Percentiles rank a stretch among this genome's conserved stretches.
Conservation (phyloP, 1,140 invertebrate species). For the Coelopa frigida region DNA sequence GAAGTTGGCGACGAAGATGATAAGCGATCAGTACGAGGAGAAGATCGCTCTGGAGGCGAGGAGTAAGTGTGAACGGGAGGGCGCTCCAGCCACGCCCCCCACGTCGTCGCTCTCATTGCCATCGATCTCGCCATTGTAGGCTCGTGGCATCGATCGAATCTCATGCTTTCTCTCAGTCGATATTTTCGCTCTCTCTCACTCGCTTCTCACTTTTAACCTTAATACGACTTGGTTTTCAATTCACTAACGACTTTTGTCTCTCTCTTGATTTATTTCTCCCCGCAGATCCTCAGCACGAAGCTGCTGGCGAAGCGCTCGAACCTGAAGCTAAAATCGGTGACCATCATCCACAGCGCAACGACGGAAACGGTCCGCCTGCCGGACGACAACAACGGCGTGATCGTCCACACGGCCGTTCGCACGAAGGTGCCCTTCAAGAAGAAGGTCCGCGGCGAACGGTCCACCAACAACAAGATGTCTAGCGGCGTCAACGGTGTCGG, state of each 20-base stretch:
- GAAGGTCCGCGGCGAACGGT: constrained; percentile 60
- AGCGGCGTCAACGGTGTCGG: constrained; percentile 8
- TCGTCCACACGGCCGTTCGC: constrained; percentile 63
- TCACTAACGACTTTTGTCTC: not conserved
- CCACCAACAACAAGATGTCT: constrained; percentile 18
- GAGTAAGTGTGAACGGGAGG: constrained; percentile 7
- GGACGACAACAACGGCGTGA: constrained; percentile 63
- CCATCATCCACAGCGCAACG: constrained; percentile 77
- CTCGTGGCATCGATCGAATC: too few relatives aligned
- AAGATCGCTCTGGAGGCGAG: constrained; percentile 23
- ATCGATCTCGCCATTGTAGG: too few relatives aligned
- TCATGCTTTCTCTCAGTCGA: too few relatives aligned
- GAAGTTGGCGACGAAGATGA: constrained; percentile 31
- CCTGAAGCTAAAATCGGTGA: constrained; percentile 71
- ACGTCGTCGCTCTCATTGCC: too few relatives aligned
- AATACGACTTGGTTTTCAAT: constrained; percentile 1
- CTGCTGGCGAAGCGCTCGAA: constrained; percentile 68
- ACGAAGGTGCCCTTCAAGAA: constrained; percentile 69
- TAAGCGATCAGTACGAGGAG: constrained; percentile 38
- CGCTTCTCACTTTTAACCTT: too few relatives aligned
- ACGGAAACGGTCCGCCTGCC: constrained; percentile 75
- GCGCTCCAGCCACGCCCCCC: not conserved
- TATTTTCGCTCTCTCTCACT: too few relatives aligned
- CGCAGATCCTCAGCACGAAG: constrained; percentile 68
- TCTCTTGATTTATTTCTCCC: constrained; percentile 3